Evolutionary conservation across 2,888 invertebrate species (phyloP), one percentile per base, ranked within the genome.

Genomic region (Euproctis similis): DNA sequence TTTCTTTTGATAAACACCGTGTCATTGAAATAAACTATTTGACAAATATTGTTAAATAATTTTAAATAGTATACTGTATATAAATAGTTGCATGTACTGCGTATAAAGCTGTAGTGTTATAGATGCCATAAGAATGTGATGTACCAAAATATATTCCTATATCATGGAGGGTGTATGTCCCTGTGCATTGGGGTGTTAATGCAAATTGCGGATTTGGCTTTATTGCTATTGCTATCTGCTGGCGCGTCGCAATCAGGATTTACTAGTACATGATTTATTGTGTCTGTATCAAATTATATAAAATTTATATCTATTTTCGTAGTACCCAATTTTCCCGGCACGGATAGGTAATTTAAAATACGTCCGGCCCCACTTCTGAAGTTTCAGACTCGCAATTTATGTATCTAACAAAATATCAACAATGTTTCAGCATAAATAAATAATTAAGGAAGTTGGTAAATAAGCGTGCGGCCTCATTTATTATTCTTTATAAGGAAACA

Each of bases 401-500:
- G 59, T 58, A 65, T 61, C 55, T 59, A 59, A 59, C 63, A 72
- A 75, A 21, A 80, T 76, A 80, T 80, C 70, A 78, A 74, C 69
- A 71, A 70, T 74, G 76, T 76, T 77, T 76, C 62, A 59, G 69
- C 70, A 80, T 81, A 76, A 74, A 78, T 82, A 81, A 77, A 78
- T 82, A 82, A 84, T 82, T 81, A 81, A 78, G 78, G 66, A 80
- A 80, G 69, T 78, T 78, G 74, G 78, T 78, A 82, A 73, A 82
- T 84, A 84, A 82, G 76, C 78, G 72, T 74, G 73, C 72, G 68
- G 82, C 71, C 80, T 84, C 84, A 84, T 84, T 84, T 84, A 84
- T 84, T 81, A 84, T 84, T 84, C 84, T 84, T 84, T 84, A 84
- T 84, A 84, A 84, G 82, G 81, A 84, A 84, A 84, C 84, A 84